These are phyloP conservation scores for Agonopterix arenella DNA, from an alignment of 2,888 invertebrate genomes.

Conservation along the genomic window DNA sequence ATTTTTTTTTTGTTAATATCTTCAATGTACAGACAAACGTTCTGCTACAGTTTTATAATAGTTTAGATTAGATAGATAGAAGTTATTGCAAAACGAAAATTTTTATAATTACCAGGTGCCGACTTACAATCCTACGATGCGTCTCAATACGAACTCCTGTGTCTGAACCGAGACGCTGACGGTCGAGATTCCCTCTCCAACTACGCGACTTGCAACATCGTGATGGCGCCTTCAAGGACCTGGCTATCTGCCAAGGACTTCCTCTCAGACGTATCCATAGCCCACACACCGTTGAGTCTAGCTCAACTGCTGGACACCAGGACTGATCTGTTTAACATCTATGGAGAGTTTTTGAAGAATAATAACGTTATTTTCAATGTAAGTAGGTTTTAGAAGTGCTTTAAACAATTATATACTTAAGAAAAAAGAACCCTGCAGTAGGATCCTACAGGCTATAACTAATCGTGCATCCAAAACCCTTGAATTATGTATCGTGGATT, in stretches of 20 bases:
- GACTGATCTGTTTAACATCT: conserved; percentile 80
- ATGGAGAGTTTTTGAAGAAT: conserved; percentile 76
- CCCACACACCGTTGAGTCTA: conserved; percentile 78
- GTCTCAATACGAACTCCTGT: conserved; percentile 78
- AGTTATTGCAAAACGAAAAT: no score
- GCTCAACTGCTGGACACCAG: conserved; percentile 72
- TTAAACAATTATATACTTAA: no score
- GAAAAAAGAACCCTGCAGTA: no score
- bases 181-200: conserved; percentile 71
- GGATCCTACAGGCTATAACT: no score
- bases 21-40: no score
- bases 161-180: conserved; percentile 71
- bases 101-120: conserved; percentile 61
- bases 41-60: no score
- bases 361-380: conserved; percentile 69
- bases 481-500: no score
- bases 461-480: no score
- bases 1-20: no score
- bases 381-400: conserved; percentile 24
- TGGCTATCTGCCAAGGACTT: conserved; percentile 67
- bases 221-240: conserved; percentile 77
- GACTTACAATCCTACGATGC: conserved; percentile 72
- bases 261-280: conserved; percentile 77
- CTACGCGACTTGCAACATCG: conserved; percentile 78
- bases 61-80: no score